These are phyloP conservation scores for Aphidius ervi DNA, from an alignment of 1,140 invertebrate species.

Conservation along the genomic window DNA sequence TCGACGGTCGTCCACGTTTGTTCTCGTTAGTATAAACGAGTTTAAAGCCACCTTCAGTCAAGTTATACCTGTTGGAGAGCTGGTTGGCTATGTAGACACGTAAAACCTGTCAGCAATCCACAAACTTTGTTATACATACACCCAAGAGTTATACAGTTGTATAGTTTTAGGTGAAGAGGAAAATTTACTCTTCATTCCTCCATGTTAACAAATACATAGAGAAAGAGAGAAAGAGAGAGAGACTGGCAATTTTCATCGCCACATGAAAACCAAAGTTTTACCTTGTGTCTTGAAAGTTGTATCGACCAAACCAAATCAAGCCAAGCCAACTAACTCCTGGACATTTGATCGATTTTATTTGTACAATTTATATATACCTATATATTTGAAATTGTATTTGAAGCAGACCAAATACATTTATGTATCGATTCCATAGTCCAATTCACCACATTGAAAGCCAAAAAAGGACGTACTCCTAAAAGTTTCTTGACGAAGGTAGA, in stretches of 20 bases:
- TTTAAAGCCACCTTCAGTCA: constrained; percentile 5
- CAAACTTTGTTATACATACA: constrained; percentile 12
- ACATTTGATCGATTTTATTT: constrained; percentile 12
- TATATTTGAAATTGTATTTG: not conserved
- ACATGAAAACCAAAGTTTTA: too few species aligned
- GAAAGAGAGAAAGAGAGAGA: not conserved
- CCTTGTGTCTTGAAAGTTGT: too few species aligned
- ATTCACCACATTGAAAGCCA: not conserved
- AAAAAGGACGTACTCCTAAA: constrained; percentile 4
- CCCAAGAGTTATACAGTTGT: not conserved
- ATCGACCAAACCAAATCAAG: too few species aligned
- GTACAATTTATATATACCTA: constrained; percentile 2
- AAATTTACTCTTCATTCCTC: not conserved
- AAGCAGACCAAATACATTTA: too few species aligned
- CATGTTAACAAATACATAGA: constrained; percentile 1
- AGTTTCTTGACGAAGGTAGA: constrained; percentile 11
- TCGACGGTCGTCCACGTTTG: constrained; percentile 1
- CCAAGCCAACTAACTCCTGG: not conserved
- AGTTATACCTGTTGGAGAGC: constrained; percentile 6
- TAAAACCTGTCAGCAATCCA: constrained; percentile 13
- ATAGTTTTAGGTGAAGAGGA: too few species aligned
- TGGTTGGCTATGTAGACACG: not conserved
- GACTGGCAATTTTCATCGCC: not conserved
- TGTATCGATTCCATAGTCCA: too few species aligned
- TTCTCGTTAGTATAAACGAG: constrained; percentile 1